Evolutionary conservation across 2,113 vertebrate genomes (phyloP), one percentile per base, ranked within the genome.

Genomic region (Dissostichus mawsoni): DNA sequence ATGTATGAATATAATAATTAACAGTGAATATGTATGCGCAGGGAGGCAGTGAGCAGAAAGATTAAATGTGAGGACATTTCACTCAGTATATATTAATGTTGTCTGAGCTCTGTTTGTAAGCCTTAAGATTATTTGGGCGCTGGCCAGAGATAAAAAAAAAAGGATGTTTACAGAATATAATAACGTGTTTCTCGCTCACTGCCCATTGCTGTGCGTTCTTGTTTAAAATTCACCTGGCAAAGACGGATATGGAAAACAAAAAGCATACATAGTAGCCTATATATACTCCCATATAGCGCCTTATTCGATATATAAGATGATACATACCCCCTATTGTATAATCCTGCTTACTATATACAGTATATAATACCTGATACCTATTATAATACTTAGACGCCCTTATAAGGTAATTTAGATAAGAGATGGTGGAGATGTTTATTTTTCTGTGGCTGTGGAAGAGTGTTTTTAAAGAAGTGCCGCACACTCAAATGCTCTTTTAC

Each of bases 281-380:
- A 90, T 92, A 90, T 94, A 92, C 93, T 88, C 91, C 93, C 81
- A 65, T 93, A 94, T 95, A 95, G 91, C 93, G 91, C 93, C 92
- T 93, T 95, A 95, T 94, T 93, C 86, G 36, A 89, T 95, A 94
- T 94, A 94, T 92, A 93, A 92, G 83, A 94, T 92, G 90, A 95
- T 95, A 93, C 93, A 94, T 93, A 93, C 36, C 87, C 89, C 91
- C 73, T 93, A 94, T 94, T 93, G 87, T 94, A 95, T 95, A 94
- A 94, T 90, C 94, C 81, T 92, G 88, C 93, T 94, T 87, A 90
- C 91, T 91, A 92, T 92, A 90, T 93, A 92, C 90, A 90, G 83
- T 87, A 94, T 95, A 94, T 87, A 66, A 94, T 93, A 93, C 81
- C 87, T 92, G 80, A 94, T 92, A 93, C 78, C 79, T 94, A 92